A percentile compares a stretch with the other conserved stretches of the same genome.
phyloP scores from a whole-genome alignment of 2,888 invertebrate genomes.

The Helobdella robusta region DNA sequence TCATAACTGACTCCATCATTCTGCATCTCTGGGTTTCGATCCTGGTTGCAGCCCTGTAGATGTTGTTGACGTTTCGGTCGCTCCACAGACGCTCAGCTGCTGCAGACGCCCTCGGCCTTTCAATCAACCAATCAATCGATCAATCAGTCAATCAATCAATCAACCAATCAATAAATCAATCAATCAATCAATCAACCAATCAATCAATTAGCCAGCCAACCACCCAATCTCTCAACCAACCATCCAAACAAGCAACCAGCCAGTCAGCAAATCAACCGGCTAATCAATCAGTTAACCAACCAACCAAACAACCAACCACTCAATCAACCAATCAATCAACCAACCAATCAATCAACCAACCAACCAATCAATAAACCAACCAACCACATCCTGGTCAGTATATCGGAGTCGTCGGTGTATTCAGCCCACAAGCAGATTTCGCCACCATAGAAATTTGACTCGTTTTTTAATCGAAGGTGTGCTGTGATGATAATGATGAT shows the following conservation, averaged over 20 bases:
- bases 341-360: too few relatives aligned
- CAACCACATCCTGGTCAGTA: slow-evolving; percentile 45
- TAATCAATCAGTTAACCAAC: too few relatives aligned
- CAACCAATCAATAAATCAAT: too few relatives aligned
- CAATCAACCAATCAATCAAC: too few relatives aligned
- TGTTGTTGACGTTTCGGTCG: slow-evolving; percentile 42
- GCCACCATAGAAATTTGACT: slow-evolving; percentile 62
- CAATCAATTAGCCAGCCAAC: too few relatives aligned
- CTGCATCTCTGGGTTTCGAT: slow-evolving; percentile 67
- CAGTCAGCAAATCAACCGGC: too few relatives aligned
- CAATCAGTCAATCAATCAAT: too few relatives aligned
- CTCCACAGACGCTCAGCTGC: slow-evolving; percentile 76
- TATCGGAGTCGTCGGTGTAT: slow-evolving; percentile 59
- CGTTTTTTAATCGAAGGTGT: slow-evolving; percentile 26
- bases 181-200: too few relatives aligned
- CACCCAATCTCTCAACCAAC: too few relatives aligned
- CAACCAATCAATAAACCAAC: slow-evolving; percentile 16
- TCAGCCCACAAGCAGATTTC: slow-evolving; percentile 90
- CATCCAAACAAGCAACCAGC: too few relatives aligned
- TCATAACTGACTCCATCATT: slow-evolving; percentile 53
- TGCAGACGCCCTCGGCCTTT: slow-evolving; percentile 68
- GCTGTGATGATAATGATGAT: background rate
- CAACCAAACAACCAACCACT: too few relatives aligned
- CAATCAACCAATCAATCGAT: too few relatives aligned
- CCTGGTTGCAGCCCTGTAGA: slow-evolving; percentile 54